Conservation (phyloP, 2,797 vertebrate genomes). For the Molossus molossus region DNA sequence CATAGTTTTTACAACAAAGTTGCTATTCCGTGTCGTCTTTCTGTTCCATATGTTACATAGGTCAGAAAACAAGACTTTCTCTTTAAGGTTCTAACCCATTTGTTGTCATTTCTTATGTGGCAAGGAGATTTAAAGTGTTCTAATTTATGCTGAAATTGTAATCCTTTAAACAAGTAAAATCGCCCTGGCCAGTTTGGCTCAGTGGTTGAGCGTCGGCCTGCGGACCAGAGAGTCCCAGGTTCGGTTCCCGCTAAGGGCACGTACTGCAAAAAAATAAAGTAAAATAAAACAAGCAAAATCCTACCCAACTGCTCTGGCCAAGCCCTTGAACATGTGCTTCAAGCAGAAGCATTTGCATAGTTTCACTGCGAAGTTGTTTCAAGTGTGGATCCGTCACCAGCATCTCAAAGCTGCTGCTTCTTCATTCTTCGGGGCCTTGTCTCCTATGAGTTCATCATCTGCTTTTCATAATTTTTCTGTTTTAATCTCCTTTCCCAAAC, state of each 20-base stretch:
- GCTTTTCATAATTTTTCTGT: not conserved
- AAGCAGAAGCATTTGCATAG: not conserved
- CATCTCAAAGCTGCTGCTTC: not conserved
- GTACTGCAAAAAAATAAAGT: too few relatives aligned
- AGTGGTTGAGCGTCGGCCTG: too few relatives aligned
- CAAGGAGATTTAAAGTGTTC: not conserved
- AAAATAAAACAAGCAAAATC: too few relatives aligned
- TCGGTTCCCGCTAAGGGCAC: too few relatives aligned
- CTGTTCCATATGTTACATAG: not conserved
- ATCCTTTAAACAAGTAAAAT: not conserved
- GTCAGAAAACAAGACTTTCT: not conserved
- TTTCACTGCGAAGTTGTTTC: not conserved
- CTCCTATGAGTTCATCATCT: not conserved
- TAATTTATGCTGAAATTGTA: not conserved
- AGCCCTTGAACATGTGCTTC: not conserved
- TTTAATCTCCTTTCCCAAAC: not conserved
- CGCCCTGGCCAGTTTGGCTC: not conserved
- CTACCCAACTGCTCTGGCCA: not conserved
- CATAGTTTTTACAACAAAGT: not conserved
- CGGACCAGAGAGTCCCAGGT: too few relatives aligned
- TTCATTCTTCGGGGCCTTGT: not conserved
- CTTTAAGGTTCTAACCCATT: slow-evolving; percentile 20
- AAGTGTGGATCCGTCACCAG: not conserved
- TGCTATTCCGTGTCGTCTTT: not conserved
- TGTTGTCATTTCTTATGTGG: slow-evolving; percentile 7